Conservation (phyloP, 2,888 invertebrate species). For the Lasioglossum leucozonium region DNA sequence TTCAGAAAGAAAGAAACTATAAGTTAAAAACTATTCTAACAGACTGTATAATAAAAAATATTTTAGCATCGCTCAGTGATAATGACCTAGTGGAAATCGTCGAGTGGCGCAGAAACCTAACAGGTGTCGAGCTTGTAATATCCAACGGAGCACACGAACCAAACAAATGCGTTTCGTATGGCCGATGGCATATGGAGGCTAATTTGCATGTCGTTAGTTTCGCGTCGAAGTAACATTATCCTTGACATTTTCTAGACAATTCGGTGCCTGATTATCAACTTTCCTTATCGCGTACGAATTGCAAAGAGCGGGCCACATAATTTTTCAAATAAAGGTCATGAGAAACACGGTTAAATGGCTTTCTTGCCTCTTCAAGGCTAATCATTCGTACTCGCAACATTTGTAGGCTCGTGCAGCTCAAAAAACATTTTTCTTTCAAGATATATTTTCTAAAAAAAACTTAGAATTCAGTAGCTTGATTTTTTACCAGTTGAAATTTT, state of each 20-base stretch:
- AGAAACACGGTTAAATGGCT: background rate
- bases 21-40: too few relatives aligned
- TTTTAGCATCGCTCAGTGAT: background rate
- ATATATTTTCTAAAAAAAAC: too few relatives aligned
- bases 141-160: background rate
- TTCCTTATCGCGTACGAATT: background rate
- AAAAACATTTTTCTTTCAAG: too few relatives aligned
- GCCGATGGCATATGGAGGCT: background rate
- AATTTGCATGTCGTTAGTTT: conserved; percentile 8
- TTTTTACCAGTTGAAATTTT: too few relatives aligned
- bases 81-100: background rate
- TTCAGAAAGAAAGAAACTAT: too few relatives aligned
- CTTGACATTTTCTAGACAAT: conserved; percentile 16
- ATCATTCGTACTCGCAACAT: background rate
- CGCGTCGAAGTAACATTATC: conserved; percentile 17
- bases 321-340: conserved; percentile 14
- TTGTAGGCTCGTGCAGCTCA: too few relatives aligned
- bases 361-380: background rate
- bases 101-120: background rate
- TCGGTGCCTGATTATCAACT: conserved; percentile 2
- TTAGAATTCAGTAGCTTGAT: too few relatives aligned
- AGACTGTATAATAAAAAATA: too few relatives aligned
- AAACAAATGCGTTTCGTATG: background rate
- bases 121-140: conserved; percentile 8
- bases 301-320: background rate